phyloP scores from a whole-genome alignment of 2,113 vertebrate species.

The Trogon surrucura region DNA sequence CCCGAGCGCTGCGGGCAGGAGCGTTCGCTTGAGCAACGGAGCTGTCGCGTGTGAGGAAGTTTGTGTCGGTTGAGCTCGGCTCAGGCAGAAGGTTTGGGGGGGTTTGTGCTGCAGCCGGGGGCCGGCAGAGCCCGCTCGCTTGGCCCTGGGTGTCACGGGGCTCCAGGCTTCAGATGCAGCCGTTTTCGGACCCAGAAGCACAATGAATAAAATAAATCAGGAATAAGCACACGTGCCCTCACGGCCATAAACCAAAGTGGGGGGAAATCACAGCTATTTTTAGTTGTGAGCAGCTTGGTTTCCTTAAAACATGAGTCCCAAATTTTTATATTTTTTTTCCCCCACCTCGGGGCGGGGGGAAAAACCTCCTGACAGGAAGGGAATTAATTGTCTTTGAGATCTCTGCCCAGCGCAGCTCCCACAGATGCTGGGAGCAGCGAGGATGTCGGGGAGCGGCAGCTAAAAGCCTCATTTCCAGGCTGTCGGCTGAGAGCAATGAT shows the following conservation, averaged over 20 bases:
- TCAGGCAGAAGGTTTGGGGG: neutral
- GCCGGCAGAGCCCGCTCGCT: fast-evolving
- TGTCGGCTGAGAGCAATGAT: neutral
- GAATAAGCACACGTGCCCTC: neutral
- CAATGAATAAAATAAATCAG: neutral
- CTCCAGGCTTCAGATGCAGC: neutral
- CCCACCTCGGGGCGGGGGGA: neutral
- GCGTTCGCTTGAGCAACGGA: fast-evolving
- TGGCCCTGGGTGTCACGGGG: neutral
- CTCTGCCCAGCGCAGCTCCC: neutral
- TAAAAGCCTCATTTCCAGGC: neutral
- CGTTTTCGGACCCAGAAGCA: neutral
- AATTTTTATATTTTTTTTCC: neutral
- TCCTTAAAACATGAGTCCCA: neutral
- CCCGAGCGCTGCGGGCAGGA: neutral
- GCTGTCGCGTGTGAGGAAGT: neutral
- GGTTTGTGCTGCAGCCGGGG: neutral
- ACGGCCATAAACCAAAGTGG: fast-evolving
- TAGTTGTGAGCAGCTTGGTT: neutral
- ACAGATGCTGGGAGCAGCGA: neutral
- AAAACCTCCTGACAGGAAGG: neutral
- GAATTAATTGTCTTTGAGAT: neutral
- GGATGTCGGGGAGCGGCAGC: neutral
- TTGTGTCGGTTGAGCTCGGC: neutral
- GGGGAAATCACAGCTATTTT: neutral